Evolutionary conservation across 2,888 invertebrate species (phyloP).

Genomic region (Hipparchia semele): DNA sequence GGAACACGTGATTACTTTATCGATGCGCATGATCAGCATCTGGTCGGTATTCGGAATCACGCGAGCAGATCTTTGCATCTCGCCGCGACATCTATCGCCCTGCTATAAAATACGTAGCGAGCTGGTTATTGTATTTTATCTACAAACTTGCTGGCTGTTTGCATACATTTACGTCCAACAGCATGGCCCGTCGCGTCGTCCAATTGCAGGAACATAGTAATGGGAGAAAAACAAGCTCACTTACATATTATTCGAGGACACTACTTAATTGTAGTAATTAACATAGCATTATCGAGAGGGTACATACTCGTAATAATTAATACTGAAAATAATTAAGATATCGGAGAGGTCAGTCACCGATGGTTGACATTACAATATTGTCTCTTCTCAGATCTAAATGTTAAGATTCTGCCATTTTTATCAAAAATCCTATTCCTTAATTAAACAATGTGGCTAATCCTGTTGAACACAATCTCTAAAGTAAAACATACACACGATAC

Average conservation of each 20-base stretch:
- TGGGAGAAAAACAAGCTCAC: background rate
- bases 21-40: conserved; percentile 69
- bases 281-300: background rate
- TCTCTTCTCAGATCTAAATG: no score
- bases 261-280: conserved; percentile 3
- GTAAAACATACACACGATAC: no score
- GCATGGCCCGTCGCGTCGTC: background rate
- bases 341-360: background rate
- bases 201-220: conserved; percentile 6
- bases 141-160: conserved; percentile 10
- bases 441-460: no score
- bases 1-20: conserved; percentile 67
- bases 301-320: background rate
- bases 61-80: conserved; percentile 39
- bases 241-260: background rate
- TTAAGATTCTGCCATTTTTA: no score
- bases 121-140: conserved; percentile 17
- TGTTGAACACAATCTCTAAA: no score
- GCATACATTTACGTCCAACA: conserved; percentile 7
- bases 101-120: conserved; percentile 7
- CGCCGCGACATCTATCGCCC: conserved; percentile 30
- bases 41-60: conserved; percentile 63
- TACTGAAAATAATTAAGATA: background rate
- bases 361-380: background rate
- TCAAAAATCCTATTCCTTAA: no score